phyloP scores from a whole-genome alignment of 2,797 vertebrate genomes.

The Chelonia mydas region DNA sequence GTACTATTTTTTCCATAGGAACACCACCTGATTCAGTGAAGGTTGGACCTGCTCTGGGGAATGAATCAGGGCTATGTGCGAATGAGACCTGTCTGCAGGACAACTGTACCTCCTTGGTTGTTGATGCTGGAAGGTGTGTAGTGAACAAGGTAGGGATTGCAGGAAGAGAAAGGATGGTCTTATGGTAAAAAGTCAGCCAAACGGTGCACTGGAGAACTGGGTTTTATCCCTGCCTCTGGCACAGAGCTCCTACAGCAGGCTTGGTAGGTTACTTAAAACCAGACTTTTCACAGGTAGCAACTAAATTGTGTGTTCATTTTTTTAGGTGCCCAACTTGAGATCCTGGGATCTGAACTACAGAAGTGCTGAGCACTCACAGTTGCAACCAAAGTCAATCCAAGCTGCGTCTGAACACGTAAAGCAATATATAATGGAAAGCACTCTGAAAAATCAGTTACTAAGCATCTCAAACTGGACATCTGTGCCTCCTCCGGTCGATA shows the following conservation, averaged over 20 bases:
- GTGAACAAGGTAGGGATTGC: neutral
- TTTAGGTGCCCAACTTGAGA: no score
- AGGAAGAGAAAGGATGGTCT: neutral
- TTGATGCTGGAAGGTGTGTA: neutral
- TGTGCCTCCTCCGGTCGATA: no score
- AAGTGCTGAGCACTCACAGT: neutral
- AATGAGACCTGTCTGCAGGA: neutral
- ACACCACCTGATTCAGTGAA: neutral
- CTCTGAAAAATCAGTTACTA: no score
- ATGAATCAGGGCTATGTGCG: neutral
- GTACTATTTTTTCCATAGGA: no score
- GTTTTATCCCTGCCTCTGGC: accelerated
- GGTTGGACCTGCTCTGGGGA: neutral
- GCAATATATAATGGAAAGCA: no score
- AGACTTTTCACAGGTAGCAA: accelerated
- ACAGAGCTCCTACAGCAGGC: accelerated
- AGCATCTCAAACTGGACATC: no score
- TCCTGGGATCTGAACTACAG: no score
- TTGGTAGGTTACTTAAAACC: neutral
- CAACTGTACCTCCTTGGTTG: neutral
- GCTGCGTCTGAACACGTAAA: accelerated
- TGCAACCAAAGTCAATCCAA: neutral
- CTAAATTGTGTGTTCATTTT: no score
- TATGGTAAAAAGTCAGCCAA: neutral
- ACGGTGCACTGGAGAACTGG: neutral